Evolutionary conservation across 2,797 vertebrate species (phyloP), one percentile per base, ranked within the genome.

Genomic region (Lophura swinhoii): DNA sequence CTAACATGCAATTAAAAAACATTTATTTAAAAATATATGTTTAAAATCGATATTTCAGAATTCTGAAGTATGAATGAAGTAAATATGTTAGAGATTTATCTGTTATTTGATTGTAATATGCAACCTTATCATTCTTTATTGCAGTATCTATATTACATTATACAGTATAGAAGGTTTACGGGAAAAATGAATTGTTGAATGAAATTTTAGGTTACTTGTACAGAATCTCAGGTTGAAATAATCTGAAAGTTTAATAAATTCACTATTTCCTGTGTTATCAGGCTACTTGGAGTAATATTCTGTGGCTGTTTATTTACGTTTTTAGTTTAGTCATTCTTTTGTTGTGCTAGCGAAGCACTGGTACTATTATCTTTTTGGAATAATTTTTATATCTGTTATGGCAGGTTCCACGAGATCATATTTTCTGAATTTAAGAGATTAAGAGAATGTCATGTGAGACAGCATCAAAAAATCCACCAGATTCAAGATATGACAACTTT

Each of bases 401-500:
- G 23, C 17, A 14, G 0, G 10, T 91, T 91, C 51, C 21, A 79
- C n/a, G 1, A 6, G 41, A 69, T 18, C 15, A 67, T 35, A 11
- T 49, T 75, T 93, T 81, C 62, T 41, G 51, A 72, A 56, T 37
- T 55, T 78, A 17, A 43, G 43, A 43, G 26, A 62, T 84, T 90
- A 84, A 51, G 35, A 82, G 81, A 82, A 67, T 82, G n/a, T 67
- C 87, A 76, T 51, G 41, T 59, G 21, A 67, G 56, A 92, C 43
- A 87, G 10, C 51, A 87, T 73, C 51, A 89, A 67, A 91, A 92
- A 67, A 3, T 24, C 16, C n/a, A 84, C 29, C 0, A 0, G 35
- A 70, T 14, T 82, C 60, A 78, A 79, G 63, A 79, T 59, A 51
- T 48, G 74, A 81, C 74, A 94, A 78, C 23, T 92, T 70, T 90